phyloP scores from a whole-genome alignment of 2,113 vertebrate genomes.

The Picathartes gymnocephalus region DNA sequence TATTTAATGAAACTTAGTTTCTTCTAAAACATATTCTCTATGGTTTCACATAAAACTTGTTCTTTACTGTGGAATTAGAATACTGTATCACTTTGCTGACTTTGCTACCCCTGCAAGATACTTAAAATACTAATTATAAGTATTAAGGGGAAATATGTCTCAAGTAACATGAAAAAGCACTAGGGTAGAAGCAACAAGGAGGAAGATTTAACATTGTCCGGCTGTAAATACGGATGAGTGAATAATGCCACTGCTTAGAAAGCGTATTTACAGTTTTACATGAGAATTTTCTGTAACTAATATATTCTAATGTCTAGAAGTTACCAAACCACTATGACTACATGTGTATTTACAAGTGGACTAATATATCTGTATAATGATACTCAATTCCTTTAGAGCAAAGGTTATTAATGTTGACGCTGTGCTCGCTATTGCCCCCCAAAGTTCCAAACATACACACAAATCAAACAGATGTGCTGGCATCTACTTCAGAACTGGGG shows the following conservation, averaged over 20 bases:
- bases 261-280: background rate
- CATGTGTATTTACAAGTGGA: background rate
- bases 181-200: background rate
- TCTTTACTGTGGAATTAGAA: background rate
- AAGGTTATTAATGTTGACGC: background rate
- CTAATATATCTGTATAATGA: background rate
- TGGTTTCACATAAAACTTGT: background rate
- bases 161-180: background rate
- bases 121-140: background rate
- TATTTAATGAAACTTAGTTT: background rate
- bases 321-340: background rate
- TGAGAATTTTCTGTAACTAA: background rate
- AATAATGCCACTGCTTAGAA: background rate
- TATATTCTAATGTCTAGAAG: background rate
- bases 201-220: background rate
- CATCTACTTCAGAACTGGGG: background rate
- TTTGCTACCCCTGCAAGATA: background rate
- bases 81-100: background rate
- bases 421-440: fast-evolving
- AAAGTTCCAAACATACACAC: background rate
- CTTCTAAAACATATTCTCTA: background rate
- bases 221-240: background rate
- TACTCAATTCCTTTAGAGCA: background rate
- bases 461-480: background rate
- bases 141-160: background rate